These are phyloP conservation scores for Rhagonycha lutea DNA, from an alignment of 2,888 invertebrate species.

Conservation along the genomic window DNA sequence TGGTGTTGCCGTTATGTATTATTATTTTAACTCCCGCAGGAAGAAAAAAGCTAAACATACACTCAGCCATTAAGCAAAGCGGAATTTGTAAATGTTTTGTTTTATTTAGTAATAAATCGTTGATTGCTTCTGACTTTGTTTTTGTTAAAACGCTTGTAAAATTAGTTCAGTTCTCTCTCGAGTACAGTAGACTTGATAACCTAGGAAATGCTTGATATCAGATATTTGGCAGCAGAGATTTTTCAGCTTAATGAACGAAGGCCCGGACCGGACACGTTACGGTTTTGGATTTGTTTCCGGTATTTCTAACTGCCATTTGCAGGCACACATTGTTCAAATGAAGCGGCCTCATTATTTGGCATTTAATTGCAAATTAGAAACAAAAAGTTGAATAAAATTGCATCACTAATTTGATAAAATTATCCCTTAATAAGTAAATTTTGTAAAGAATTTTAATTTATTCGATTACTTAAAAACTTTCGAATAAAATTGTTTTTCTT, in stretches of 20 bases:
- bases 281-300: constrained; percentile 22
- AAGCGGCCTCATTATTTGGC: constrained; percentile 17
- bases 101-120: not conserved
- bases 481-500: not conserved
- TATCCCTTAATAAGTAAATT: not conserved
- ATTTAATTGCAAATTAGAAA: constrained; percentile 15
- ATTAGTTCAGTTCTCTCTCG: not conserved
- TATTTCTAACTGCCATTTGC: constrained; percentile 10
- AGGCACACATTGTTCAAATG: not conserved
- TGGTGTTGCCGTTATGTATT: not conserved
- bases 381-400: not conserved
- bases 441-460: not conserved
- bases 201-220: not conserved
- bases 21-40: not conserved
- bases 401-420: not conserved
- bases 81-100: not conserved
- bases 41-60: not conserved
- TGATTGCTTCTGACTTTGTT: not conserved
- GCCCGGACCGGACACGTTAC: constrained; percentile 29
- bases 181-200: not conserved
- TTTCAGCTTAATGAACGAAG: constrained; percentile 25
- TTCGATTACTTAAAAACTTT: not conserved
- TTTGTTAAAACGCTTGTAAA: not conserved
- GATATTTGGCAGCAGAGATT: constrained; percentile 16
- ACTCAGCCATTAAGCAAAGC: not conserved